These are phyloP conservation scores for Alviniconcha marisindica DNA, from an alignment of 1,140 invertebrate species.

Conservation along the genomic window DNA sequence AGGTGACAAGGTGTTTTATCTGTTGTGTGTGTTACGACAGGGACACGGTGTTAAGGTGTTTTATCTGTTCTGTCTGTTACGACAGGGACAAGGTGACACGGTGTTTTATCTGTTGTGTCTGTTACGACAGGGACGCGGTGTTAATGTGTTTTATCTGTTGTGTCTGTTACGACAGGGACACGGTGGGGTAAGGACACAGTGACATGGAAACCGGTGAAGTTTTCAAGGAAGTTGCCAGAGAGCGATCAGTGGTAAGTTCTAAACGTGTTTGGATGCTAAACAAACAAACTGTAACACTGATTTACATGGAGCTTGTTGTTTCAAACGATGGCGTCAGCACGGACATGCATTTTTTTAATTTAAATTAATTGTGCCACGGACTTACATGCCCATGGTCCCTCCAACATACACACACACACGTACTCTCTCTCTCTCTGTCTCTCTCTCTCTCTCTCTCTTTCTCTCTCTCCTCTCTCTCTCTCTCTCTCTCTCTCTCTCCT, in stretches of 20 bases:
- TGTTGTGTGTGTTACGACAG: not conserved
- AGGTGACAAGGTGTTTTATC: not conserved
- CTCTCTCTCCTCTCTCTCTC: not conserved
- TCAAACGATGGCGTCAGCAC: too few species aligned
- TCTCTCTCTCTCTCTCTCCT: not conserved
- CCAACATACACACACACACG: too few species aligned
- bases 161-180: constrained; percentile 10
- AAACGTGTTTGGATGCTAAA: not conserved
- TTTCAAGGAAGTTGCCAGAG: not conserved
- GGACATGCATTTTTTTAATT: too few species aligned
- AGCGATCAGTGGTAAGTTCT: constrained; percentile 27
- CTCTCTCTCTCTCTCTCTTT: not conserved
- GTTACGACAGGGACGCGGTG: too few species aligned
- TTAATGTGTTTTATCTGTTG: not conserved
- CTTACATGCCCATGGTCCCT: too few species aligned
- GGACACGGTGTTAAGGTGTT: too few species aligned
- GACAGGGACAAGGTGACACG: constrained; percentile 18
- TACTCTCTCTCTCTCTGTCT: not conserved
- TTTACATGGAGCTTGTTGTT: too few species aligned
- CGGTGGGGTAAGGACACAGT: constrained; percentile 26
- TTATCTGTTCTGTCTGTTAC: not conserved
- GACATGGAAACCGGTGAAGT: constrained; percentile 19
- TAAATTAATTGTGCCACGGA: too few species aligned
- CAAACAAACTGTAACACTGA: too few species aligned
- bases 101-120: too few species aligned